Percentiles rank a stretch among this genome's conserved stretches.
Conservation (phyloP, 1,140 invertebrate genomes). For the Zaprionus vittiger region DNA sequence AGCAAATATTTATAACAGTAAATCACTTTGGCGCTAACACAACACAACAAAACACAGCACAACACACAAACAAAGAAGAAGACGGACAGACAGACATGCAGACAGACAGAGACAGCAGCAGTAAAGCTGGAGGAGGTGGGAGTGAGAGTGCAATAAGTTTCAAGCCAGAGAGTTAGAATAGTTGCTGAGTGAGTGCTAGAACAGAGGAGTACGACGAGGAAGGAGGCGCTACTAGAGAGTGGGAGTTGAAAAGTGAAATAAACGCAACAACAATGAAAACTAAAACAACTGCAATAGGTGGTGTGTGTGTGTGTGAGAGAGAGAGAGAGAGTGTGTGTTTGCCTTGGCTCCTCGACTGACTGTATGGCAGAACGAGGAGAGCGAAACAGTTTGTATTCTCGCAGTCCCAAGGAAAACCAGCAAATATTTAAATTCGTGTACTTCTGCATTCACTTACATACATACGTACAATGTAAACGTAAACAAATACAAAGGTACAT, state of each 20-base stretch:
- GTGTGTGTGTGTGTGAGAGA: neutral
- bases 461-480: constrained; percentile 61
- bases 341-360: neutral
- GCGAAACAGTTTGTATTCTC: constrained; percentile 7
- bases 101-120: neutral
- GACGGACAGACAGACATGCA: constrained; percentile 3
- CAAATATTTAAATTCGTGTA: constrained; percentile 73
- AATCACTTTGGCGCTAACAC: constrained; percentile 78
- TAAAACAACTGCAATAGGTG: constrained; percentile 30
- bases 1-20: constrained; percentile 83
- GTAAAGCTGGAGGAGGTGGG: neutral
- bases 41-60: constrained; percentile 35
- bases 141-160: constrained; percentile 14
- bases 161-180: neutral
- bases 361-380: neutral
- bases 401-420: constrained; percentile 38
- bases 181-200: neutral
- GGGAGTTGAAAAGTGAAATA: constrained; percentile 61
- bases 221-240: neutral
- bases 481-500: constrained; percentile 64
- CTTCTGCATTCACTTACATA: constrained; percentile 14
- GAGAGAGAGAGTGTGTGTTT: constrained; percentile 15
- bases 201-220: neutral
- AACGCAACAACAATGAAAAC: constrained; percentile 57
- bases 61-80: constrained; percentile 19